Percentiles rank a stretch among this genome's conserved stretches.
Evolutionary conservation across 2,113 vertebrate genomes (phyloP).

Genomic region (Copsychus sechellarum): DNA sequence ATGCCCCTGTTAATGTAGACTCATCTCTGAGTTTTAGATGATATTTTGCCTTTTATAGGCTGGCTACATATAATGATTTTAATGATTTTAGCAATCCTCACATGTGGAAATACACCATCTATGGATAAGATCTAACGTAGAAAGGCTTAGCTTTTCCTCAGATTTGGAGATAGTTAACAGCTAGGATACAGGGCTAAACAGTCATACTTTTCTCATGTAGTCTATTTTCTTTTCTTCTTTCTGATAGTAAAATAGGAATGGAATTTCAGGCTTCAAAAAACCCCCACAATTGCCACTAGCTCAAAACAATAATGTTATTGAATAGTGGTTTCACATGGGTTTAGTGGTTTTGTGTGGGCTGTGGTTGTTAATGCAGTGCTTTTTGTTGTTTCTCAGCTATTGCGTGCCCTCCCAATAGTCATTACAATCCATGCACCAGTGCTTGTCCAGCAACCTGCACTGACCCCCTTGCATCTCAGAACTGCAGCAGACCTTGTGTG

Average conservation of each 20-base stretch:
- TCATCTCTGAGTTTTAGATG: not conserved
- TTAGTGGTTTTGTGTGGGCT: not conserved
- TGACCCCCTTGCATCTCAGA: not conserved
- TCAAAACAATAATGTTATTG: not conserved
- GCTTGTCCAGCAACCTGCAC: constrained; percentile 71
- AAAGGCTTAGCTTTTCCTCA: not conserved
- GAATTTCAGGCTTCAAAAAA: not conserved
- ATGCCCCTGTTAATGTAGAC: not conserved
- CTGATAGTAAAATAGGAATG: not conserved
- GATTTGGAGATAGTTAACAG: not conserved
- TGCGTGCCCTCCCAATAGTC: constrained; percentile 70
- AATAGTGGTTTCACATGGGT: not conserved
- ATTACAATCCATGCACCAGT: constrained; percentile 62
- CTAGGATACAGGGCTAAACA: not conserved
- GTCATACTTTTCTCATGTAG: not conserved
- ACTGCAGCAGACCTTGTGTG: constrained; percentile 68
- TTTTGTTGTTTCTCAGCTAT: constrained; percentile 50
- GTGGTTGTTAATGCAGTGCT: not conserved
- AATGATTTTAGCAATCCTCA: not conserved
- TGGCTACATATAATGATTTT: not conserved
- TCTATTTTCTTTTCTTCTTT: not conserved
- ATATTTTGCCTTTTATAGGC: not conserved
- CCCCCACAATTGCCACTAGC: not conserved
- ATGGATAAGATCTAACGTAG: not conserved
- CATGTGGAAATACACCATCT: not conserved